A percentile compares a stretch with the other conserved stretches of the same genome.
Conservation (phyloP, 2,888 invertebrate species). For the Gortyna flavago region DNA sequence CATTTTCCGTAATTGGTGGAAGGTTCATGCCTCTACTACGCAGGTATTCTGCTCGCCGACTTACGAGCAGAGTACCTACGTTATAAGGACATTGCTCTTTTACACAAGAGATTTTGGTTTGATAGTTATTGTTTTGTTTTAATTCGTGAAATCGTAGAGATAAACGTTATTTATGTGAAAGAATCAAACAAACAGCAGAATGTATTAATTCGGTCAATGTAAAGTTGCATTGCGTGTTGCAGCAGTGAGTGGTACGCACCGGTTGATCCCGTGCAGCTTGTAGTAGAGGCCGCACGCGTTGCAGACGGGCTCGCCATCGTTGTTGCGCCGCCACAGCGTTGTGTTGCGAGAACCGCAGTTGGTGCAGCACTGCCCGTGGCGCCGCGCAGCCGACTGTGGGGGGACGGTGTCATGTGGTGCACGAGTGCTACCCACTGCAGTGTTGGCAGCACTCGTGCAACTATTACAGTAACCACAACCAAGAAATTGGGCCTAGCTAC, state of each 20-base stretch:
- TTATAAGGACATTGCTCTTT: not conserved
- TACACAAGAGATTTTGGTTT: not conserved
- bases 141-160: not conserved
- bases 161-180: not conserved
- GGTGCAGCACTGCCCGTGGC: conserved; percentile 97
- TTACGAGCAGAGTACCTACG: not conserved
- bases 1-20: not conserved
- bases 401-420: conserved; percentile 1
- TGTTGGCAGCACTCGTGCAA: not conserved
- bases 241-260: conserved; percentile 69
- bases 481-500: not conserved
- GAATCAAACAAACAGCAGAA: not conserved
- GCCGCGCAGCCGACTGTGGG: conserved; percentile 94
- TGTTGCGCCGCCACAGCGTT: conserved; percentile 98
- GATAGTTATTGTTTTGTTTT: not conserved
- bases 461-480: conserved; percentile 6
- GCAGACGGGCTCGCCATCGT: conserved; percentile 99
- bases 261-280: conserved; percentile 97
- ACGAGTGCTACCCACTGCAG: not conserved
- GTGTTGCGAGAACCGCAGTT: conserved; percentile 99
- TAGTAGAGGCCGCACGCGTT: conserved; percentile 99
- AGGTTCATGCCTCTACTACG: not conserved
- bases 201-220: not conserved
- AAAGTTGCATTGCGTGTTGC: not conserved
- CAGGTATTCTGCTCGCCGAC: not conserved